phyloP scores from a whole-genome alignment of 2,888 invertebrate genomes.

The Hoplodrina blanda region DNA sequence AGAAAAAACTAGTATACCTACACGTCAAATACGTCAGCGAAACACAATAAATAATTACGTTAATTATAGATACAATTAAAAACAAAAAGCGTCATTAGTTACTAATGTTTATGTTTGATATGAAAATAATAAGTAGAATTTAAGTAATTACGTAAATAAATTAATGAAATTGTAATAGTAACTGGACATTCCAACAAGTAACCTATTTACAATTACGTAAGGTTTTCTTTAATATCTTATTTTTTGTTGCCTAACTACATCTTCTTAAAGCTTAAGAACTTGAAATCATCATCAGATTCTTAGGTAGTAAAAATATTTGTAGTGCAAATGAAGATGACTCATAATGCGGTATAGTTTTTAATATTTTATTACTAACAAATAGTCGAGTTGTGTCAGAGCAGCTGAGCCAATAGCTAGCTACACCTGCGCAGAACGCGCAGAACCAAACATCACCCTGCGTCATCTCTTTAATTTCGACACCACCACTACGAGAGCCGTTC shows the following conservation, averaged over 20 bases:
- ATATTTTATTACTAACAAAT: slow-evolving; percentile 57
- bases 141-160: slow-evolving; percentile 15
- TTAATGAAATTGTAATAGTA: slow-evolving; percentile 23
- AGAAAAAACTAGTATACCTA: not conserved
- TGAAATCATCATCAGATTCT: not conserved
- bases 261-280: not conserved
- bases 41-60: not conserved
- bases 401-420: slow-evolving; percentile 78
- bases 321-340: slow-evolving; percentile 73
- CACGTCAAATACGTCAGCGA: not conserved
- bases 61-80: slow-evolving; percentile 24
- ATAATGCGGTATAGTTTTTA: slow-evolving; percentile 65
- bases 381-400: slow-evolving; percentile 65
- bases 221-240: slow-evolving; percentile 5
- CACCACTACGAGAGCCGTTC: slow-evolving; percentile 59
- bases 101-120: slow-evolving; percentile 28
- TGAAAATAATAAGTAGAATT: slow-evolving; percentile 14
- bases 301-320: slow-evolving; percentile 35
- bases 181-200: slow-evolving; percentile 6
- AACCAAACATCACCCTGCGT: slow-evolving; percentile 79
- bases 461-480: slow-evolving; percentile 83
- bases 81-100: slow-evolving; percentile 26
- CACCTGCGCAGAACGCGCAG: slow-evolving; percentile 76
- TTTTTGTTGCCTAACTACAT: too few species aligned
- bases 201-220: not conserved